A percentile compares a stretch with the other conserved stretches of the same genome.
Evolutionary conservation across 1,140 invertebrate genomes (phyloP).

Genomic region (Trichomalopsis sarcophagae): DNA sequence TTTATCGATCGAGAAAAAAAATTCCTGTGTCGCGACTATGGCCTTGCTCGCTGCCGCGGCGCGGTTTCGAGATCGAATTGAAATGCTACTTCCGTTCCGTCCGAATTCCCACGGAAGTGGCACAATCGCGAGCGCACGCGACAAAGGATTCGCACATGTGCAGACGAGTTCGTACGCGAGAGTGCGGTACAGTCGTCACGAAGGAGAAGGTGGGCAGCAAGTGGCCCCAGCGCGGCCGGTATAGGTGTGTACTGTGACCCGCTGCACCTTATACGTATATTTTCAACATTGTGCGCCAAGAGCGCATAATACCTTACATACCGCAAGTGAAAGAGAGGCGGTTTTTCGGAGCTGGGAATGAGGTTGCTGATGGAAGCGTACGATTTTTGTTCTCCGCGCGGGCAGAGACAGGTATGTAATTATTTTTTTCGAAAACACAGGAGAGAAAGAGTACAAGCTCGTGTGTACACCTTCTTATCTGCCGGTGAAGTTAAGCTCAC

Average conservation of each 20-base stretch:
- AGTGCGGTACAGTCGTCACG: not conserved
- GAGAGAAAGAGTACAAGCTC: not conserved
- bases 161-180: not conserved
- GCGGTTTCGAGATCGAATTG: constrained; percentile 36
- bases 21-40: not conserved
- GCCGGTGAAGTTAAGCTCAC: not conserved
- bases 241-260: not conserved
- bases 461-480: not conserved
- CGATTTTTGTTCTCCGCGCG: not conserved
- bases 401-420: not conserved
- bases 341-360: not conserved
- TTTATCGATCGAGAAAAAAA: no score
- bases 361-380: not conserved
- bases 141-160: constrained; percentile 62
- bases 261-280: not conserved
- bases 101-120: constrained; percentile 47
- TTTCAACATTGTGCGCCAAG: not conserved
- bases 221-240: not conserved
- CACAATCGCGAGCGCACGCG: constrained; percentile 37
- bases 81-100: constrained; percentile 35
- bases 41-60: not conserved
- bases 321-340: not conserved
- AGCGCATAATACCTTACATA: not conserved
- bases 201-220: not conserved
- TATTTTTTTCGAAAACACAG: not conserved